These are phyloP conservation scores for Pelecanus crispus DNA, from an alignment of 2,113 vertebrate species.

Conservation along the genomic window DNA sequence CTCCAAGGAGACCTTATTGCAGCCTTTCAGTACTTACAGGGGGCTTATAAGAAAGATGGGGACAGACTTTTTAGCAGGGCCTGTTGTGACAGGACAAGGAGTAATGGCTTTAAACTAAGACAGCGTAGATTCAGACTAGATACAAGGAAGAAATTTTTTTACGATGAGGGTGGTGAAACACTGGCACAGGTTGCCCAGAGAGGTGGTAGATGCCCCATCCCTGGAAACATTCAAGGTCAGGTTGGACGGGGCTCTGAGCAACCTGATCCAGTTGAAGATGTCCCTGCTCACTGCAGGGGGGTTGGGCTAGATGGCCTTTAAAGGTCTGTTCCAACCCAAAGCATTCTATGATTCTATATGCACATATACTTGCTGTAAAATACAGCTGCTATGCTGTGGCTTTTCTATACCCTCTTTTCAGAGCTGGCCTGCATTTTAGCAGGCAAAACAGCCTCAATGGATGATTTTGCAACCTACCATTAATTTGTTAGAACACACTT, in stretches of 20 bases:
- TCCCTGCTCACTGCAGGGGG: not conserved
- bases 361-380: not conserved
- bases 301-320: not conserved
- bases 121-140: not conserved
- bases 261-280: not conserved
- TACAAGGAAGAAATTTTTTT: not conserved
- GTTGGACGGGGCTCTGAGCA: not conserved
- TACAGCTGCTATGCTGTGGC: not conserved
- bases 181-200: not conserved
- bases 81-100: not conserved
- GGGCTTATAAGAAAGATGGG: not conserved
- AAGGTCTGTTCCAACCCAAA: not conserved
- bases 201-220: not conserved
- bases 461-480: not conserved
- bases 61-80: not conserved
- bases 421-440: not conserved
- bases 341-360: not conserved
- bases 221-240: not conserved
- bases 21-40: not conserved
- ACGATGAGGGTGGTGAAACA: not conserved
- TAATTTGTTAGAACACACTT: not conserved
- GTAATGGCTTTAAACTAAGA: not conserved
- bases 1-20: accelerated
- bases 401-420: not conserved
- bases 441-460: not conserved